Evolutionary conservation across 2,797 vertebrate genomes (phyloP), one percentile per base, ranked within the genome.

Genomic region (Choloepus didactylus): DNA sequence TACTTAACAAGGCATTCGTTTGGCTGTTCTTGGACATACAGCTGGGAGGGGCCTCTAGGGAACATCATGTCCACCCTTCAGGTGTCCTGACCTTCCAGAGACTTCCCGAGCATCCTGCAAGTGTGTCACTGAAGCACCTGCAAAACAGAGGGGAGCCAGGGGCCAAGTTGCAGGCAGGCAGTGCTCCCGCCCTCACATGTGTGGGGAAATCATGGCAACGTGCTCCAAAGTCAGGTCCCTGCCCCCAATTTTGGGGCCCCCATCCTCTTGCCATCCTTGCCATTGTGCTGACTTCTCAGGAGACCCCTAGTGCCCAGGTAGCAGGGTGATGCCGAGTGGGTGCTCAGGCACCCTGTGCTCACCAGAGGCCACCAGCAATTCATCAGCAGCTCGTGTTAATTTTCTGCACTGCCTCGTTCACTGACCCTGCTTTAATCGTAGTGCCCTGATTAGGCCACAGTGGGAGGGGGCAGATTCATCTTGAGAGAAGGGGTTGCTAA

Each of bases 381-480:
- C 66, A 62, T 95, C 88, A 49, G 94, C 77, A 60, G 59, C 9
- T 2, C n/a, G 82, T 94, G 95, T 96, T 97, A 96, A 97, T 95
- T 95, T 97, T 87, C 91, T 87, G 93, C 79, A 80, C 73, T 16
- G 38, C 76, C 80, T 86, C 88, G 62, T 97, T 97, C 94, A 96
- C 95, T 96, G 96, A 93, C 96, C 95, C 70, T 96, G 95, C 92
- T 97, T 97, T 96, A 93, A 73, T 92, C 95, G 94, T 82, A 95
- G 81, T 75, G 92, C 93, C 88, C 96, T 38, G 82, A 87, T 94
- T 96, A 97, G 83, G 96, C 95, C 94, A 94, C 91, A 95, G 94
- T 96, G 95, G 93, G 94, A 96, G 93, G 93, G 66, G 95, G 54
- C 60, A 92, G 94, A 87, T 97, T 96, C 96, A 96, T 86, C 94